A percentile compares a stretch with the other conserved stretches of the same genome.
Conservation (phyloP, 2,797 vertebrate species). For the Rhinichthys osculus region DNA sequence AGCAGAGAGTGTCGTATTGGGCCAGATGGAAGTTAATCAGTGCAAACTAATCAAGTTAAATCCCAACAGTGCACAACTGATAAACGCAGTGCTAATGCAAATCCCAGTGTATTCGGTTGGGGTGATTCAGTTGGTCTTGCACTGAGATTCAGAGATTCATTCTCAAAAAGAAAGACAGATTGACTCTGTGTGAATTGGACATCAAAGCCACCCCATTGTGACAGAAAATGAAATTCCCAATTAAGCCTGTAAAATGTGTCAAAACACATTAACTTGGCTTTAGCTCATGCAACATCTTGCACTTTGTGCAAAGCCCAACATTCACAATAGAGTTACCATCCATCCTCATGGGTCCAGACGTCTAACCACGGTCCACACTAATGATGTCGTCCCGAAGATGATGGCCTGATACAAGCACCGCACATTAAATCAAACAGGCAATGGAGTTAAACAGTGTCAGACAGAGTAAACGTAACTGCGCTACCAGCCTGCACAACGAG, state of each 20-base stretch:
- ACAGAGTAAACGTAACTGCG: conserved; percentile 67
- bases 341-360: conserved; percentile 4
- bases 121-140: conserved; percentile 36
- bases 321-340: conserved; percentile 5
- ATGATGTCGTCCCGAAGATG: conserved; percentile 45
- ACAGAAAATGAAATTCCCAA: conserved; percentile 40
- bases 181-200: conserved; percentile 41
- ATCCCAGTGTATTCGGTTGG: background rate
- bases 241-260: conserved; percentile 48
- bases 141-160: conserved; percentile 29
- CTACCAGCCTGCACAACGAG: conserved; percentile 52
- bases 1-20: conserved; percentile 18
- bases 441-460: conserved; percentile 66
- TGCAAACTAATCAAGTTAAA: conserved; percentile 63
- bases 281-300: conserved; percentile 28
- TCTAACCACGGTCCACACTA: conserved; percentile 58
- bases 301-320: conserved; percentile 24
- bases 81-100: conserved; percentile 18
- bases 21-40: conserved; percentile 63
- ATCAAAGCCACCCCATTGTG: conserved; percentile 21
- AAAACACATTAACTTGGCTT: conserved; percentile 46
- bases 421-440: conserved; percentile 40
- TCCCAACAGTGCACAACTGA: conserved; percentile 33
- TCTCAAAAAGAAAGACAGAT: conserved; percentile 22
- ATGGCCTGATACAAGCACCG: conserved; percentile 56